These are phyloP conservation scores for Anthrax anthrax DNA, from an alignment of 2,888 invertebrate species.

Conservation along the genomic window DNA sequence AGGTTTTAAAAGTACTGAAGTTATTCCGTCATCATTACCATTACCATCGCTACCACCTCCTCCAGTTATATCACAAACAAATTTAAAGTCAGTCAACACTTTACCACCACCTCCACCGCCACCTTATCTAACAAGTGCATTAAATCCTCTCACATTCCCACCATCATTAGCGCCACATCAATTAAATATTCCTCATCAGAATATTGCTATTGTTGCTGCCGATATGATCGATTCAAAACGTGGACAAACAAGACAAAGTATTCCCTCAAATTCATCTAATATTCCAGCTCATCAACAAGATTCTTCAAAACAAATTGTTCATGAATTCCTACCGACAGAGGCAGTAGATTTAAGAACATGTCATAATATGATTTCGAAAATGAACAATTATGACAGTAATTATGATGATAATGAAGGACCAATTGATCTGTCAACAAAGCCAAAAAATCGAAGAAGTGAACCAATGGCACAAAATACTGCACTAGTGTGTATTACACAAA, in stretches of 20 bases:
- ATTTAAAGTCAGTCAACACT: background rate
- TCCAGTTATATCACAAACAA: background rate
- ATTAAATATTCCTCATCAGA: background rate
- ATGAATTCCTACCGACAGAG: background rate
- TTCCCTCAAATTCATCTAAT: background rate
- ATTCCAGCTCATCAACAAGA: background rate
- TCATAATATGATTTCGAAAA: background rate
- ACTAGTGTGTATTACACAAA: too few relatives aligned
- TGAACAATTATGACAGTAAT: background rate
- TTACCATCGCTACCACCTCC: background rate
- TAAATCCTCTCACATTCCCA: background rate
- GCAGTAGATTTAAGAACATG: background rate
- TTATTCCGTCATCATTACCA: background rate
- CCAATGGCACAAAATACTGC: too few relatives aligned
- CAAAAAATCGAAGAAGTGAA: background rate
- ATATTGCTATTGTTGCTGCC: background rate
- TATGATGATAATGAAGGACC: background rate
- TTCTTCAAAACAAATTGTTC: background rate
- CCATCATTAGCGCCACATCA: background rate
- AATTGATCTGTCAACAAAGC: background rate
- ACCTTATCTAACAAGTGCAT: background rate
- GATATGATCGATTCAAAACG: background rate
- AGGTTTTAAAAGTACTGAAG: background rate
- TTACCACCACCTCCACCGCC: background rate
- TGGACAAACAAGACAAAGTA: background rate